Evolutionary conservation across 2,888 invertebrate species (phyloP).

Genomic region (Pollenia angustigena): DNA sequence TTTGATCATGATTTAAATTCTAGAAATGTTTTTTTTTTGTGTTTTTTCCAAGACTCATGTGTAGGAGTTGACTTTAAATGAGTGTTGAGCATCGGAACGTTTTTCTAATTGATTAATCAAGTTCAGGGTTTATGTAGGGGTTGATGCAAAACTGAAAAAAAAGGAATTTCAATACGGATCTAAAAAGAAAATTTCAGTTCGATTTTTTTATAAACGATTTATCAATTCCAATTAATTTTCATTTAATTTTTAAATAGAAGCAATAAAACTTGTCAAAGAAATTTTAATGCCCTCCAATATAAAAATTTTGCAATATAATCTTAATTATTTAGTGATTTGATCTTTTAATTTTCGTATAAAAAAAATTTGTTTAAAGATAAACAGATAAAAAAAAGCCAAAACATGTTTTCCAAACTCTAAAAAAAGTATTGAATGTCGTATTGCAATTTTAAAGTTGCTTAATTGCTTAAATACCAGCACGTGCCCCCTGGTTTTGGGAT

Average conservation of each 20-base stretch:
- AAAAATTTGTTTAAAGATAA: background rate
- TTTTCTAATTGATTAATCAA: conserved; percentile 38
- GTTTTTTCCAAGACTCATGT: background rate
- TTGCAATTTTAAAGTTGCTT: conserved; percentile 57
- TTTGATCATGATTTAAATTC: conserved; percentile 4
- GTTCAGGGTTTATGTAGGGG: background rate
- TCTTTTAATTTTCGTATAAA: conserved; percentile 26
- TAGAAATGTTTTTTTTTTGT: background rate
- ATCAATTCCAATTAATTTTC: background rate
- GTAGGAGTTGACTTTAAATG: conserved; percentile 24
- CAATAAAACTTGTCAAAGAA: background rate
- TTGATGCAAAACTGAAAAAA: too few relatives aligned
- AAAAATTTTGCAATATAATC: conserved; percentile 20
- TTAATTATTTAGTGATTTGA: conserved; percentile 37
- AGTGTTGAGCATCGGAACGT: background rate
- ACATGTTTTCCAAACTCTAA: conserved; percentile 35
- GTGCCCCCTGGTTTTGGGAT: conserved; percentile 38
- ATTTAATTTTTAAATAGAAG: background rate
- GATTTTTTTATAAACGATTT: background rate
- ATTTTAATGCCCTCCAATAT: background rate
- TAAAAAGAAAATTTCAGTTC: background rate
- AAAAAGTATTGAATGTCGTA: conserved; percentile 59
- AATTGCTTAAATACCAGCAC: conserved; percentile 70
- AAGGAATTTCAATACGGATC: background rate
- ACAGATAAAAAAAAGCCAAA: conserved; percentile 17